Conservation (phyloP, 2,113 vertebrate genomes). For the Vulpes lagopus region DNA sequence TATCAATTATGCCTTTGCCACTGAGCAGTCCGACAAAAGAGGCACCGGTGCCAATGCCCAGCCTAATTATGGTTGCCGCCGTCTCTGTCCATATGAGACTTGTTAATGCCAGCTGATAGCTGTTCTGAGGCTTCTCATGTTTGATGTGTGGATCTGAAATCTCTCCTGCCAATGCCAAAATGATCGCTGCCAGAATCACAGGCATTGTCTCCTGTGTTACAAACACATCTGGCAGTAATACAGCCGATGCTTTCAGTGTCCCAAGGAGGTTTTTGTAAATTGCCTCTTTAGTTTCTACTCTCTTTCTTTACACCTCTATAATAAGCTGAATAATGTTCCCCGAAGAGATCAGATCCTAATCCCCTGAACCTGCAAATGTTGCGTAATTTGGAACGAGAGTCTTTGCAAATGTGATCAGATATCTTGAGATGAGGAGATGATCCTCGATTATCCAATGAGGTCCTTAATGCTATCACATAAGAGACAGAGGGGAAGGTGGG, state of each 20-base stretch:
- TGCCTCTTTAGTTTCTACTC: neutral
- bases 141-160: neutral
- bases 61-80: neutral
- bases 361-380: neutral
- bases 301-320: neutral
- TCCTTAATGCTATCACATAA: neutral
- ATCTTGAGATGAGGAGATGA: neutral
- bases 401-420: neutral
- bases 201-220: neutral
- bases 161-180: neutral
- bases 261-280: neutral
- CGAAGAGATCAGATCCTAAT: neutral
- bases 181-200: neutral
- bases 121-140: neutral
- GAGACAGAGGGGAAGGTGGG: neutral
- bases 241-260: rapidly evolving
- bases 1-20: neutral
- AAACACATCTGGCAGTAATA: neutral
- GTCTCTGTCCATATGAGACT: neutral
- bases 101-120: rapidly evolving
- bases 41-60: rapidly evolving
- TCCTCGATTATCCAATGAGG: too few species aligned
- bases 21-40: rapidly evolving
- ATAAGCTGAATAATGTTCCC: neutral
- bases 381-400: neutral